phyloP scores from a whole-genome alignment of 2,113 vertebrate species.

The Pampusana beccarii region DNA sequence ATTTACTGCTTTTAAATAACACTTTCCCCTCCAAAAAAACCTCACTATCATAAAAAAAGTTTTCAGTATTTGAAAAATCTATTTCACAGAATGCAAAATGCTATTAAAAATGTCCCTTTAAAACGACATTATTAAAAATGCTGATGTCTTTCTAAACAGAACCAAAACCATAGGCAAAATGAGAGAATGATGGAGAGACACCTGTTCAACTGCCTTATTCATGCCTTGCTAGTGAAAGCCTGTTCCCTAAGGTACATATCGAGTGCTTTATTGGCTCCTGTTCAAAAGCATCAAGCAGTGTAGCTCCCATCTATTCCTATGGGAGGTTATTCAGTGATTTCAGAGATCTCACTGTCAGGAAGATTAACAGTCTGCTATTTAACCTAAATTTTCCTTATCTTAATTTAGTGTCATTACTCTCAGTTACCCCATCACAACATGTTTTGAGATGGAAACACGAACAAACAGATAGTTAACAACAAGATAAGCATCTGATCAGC shows the following conservation, averaged over 20 bases:
- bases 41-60: neutral
- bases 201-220: neutral
- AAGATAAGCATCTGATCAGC: neutral
- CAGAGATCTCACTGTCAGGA: slow-evolving; percentile 5
- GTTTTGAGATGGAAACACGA: slow-evolving; percentile 21
- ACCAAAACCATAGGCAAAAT: neutral
- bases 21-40: neutral
- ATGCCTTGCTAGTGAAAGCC: neutral
- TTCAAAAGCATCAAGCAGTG: neutral
- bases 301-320: neutral
- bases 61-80: neutral
- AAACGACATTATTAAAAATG: neutral
- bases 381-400: neutral
- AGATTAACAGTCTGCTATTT: neutral
- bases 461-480: neutral
- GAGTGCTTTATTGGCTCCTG: neutral
- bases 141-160: neutral
- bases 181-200: neutral
- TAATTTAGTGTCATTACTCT: neutral
- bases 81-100: neutral
- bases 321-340: neutral
- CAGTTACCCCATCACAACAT: slow-evolving; percentile 1
- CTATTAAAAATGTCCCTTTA: neutral
- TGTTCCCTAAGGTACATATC: neutral
- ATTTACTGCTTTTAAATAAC: neutral